Evolutionary conservation across 2,888 invertebrate species (phyloP).

Genomic region (Yponomeuta evonymella): DNA sequence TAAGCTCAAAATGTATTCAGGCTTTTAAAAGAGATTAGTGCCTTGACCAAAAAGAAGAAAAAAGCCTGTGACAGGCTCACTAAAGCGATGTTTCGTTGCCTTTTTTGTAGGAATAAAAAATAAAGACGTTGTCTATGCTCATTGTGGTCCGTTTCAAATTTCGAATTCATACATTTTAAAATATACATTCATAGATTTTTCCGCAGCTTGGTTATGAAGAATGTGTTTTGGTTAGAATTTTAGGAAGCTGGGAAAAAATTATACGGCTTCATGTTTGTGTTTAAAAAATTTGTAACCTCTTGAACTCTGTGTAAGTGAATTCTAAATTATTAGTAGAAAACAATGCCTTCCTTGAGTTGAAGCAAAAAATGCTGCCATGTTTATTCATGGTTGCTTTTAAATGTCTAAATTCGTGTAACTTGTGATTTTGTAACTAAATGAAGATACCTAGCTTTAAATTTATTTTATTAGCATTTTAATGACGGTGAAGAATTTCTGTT

Average conservation of each 20-base stretch:
- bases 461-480: constrained; percentile 20
- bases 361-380: constrained; percentile 17
- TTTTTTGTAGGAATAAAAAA: constrained; percentile 19
- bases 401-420: constrained; percentile 19
- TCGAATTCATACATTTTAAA: constrained; percentile 1
- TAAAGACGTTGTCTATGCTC: constrained; percentile 11
- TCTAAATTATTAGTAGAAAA: constrained; percentile 2
- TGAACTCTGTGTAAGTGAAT: constrained; percentile 12
- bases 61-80: constrained; percentile 41
- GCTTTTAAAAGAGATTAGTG: constrained; percentile 46
- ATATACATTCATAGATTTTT: not conserved
- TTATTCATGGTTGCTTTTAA: constrained; percentile 19
- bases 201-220: not conserved
- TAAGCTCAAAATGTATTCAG: constrained; percentile 27
- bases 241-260: constrained; percentile 12
- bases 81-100: constrained; percentile 13
- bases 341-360: constrained; percentile 4
- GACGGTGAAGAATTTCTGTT: constrained; percentile 14
- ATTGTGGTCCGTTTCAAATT: not conserved
- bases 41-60: constrained; percentile 33
- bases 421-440: constrained; percentile 5
- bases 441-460: constrained; percentile 12
- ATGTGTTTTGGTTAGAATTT: not conserved
- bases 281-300: constrained; percentile 10
- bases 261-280: not conserved